Percentiles rank a stretch among this genome's conserved stretches.
Evolutionary conservation across 1,140 invertebrate species (phyloP).

Genomic region (Centruroides vittatus): DNA sequence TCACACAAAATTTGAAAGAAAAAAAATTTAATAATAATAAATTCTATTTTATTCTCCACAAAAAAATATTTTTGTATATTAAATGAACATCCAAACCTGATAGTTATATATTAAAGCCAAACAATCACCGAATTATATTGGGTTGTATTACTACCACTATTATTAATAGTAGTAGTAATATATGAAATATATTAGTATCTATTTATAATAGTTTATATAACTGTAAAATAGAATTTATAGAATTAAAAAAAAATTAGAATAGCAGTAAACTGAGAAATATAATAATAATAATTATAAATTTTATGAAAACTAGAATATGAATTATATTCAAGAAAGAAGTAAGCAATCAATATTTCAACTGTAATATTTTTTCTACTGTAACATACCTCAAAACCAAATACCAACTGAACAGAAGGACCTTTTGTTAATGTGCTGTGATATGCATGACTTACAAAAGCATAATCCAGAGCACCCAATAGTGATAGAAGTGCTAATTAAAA

Average conservation of each 20-base stretch:
- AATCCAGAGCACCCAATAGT: constrained; percentile 66
- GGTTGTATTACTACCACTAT: background rate
- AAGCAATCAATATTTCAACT: background rate
- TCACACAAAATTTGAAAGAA: background rate
- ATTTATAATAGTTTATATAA: no score
- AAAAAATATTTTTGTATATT: background rate
- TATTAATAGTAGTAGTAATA: no score
- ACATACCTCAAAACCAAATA: constrained; percentile 89
- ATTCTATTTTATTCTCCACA: background rate
- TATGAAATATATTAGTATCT: no score
- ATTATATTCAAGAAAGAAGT: background rate
- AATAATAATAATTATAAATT: no score
- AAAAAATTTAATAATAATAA: background rate
- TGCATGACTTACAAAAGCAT: constrained; percentile 82
- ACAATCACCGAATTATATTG: background rate
- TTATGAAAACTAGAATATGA: background rate
- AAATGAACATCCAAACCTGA: background rate
- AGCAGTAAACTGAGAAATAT: no score
- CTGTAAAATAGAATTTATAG: no score
- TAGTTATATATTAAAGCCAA: no score
- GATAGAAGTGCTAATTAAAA: constrained; percentile 47
- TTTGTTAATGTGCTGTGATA: constrained; percentile 86
- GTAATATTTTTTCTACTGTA: constrained; percentile 2
- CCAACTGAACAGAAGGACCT: constrained; percentile 93
- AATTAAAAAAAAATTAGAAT: no score